Evolutionary conservation across 1,140 invertebrate genomes (phyloP), one percentile per base, ranked within the genome.

Genomic region (Bactericera cockerelli): DNA sequence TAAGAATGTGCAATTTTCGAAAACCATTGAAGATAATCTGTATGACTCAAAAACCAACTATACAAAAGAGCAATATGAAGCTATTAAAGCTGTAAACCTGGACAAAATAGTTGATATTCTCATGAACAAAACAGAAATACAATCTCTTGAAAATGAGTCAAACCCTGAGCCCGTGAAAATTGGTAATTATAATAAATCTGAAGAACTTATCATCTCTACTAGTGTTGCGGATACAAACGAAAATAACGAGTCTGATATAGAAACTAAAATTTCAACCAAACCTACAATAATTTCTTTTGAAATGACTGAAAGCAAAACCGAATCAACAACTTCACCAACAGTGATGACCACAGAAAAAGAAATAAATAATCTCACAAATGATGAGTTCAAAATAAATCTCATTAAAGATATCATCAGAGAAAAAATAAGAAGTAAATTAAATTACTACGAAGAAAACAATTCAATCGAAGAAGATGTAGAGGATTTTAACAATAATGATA

Each of bases 331-430:
- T 31, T 31, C 13, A 6, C 4, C 28, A 6, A 31, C 28, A 31
- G 28, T 31, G 13, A 31, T 31, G 13, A 4, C 28, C 4, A 31
- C 28, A 4, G 28, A 6, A 31, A 31, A 31, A n/a, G n/a, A n/a
- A n/a, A n/a, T n/a, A n/a, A 31, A 31, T 13, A 31, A 31, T 4
- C 28, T 13, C 28, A 31, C 42, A 16, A 49, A 49, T 49, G 42
- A 49, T 49, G 42, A 49, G 19, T 49, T 49, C 22, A 49, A 49
- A 49, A 6, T 49, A 22, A 49, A 49, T 49, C 42, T 49, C n/a
- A 49, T 49, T 6, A 49, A 49, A n/a, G 19, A 49, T n/a, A 49
- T 49, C n/a, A 49, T 49, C 22, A 16, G 42, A 16, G 42, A 49
- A 6, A 49, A 49, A 49, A 16, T 49, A 8, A 49, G 42, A 49